phyloP scores from a whole-genome alignment of 2,113 vertebrate genomes.

The Heterocephalus glaber region DNA sequence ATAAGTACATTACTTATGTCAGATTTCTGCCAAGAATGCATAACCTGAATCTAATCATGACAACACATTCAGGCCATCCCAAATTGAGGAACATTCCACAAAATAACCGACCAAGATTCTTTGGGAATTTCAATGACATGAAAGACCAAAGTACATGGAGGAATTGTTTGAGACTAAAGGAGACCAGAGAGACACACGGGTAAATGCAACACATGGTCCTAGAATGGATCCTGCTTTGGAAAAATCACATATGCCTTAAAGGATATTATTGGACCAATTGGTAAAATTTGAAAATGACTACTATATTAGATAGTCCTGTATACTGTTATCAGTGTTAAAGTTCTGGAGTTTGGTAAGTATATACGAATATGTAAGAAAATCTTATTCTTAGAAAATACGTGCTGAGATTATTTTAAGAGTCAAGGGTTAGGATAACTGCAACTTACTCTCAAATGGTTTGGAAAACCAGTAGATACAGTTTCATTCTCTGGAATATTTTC shows the following conservation, averaged over 20 bases:
- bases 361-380: not conserved
- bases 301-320: not conserved
- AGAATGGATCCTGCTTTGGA: not conserved
- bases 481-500: not conserved
- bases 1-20: not conserved
- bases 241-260: not conserved
- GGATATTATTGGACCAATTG: not conserved
- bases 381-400: not conserved
- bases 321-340: not conserved
- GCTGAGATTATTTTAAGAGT: not conserved
- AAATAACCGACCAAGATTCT: not conserved
- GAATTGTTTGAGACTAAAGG: not conserved
- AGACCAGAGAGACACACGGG: not conserved
- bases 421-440: not conserved
- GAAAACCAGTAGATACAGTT: not conserved
- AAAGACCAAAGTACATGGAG: not conserved
- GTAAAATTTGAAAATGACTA: not conserved
- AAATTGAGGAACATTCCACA: not conserved
- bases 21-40: not conserved
- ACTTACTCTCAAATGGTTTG: not conserved
- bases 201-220: not conserved
- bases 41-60: not conserved
- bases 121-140: not conserved
- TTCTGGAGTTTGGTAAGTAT: not conserved
- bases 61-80: not conserved